Conservation (phyloP, 1,140 invertebrate genomes). For the Oncopeltus fasciatus region DNA sequence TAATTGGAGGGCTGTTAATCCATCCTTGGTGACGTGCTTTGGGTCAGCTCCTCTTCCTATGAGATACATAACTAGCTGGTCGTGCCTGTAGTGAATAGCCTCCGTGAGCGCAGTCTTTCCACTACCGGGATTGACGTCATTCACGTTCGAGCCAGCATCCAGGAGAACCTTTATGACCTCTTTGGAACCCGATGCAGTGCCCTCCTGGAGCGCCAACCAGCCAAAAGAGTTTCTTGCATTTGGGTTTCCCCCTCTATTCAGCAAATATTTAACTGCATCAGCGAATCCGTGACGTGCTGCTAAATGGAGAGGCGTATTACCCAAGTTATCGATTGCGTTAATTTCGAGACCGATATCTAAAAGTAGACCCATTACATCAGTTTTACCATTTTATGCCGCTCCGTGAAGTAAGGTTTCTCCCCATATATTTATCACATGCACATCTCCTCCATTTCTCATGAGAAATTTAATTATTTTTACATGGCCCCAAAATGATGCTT, state of each 20-base stretch:
- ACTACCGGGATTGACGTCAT: background rate
- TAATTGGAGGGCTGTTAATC: background rate
- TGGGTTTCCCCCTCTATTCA: background rate
- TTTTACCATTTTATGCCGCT: background rate
- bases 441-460: background rate
- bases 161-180: background rate
- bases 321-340: background rate
- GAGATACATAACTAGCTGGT: background rate
- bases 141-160: background rate
- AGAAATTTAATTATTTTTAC: background rate
- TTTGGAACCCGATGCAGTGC: background rate
- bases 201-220: background rate
- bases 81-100: background rate
- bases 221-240: background rate
- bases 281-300: background rate
- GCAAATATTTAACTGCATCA: background rate
- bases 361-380: background rate
- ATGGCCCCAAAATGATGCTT: background rate
- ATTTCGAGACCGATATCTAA: background rate
- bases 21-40: background rate
- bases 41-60: background rate
- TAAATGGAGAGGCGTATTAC: background rate
- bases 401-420: background rate
- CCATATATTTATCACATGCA: background rate
- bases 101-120: background rate